Evolutionary conservation across 2,888 invertebrate species (phyloP).

Genomic region (Epinotia nisella): DNA sequence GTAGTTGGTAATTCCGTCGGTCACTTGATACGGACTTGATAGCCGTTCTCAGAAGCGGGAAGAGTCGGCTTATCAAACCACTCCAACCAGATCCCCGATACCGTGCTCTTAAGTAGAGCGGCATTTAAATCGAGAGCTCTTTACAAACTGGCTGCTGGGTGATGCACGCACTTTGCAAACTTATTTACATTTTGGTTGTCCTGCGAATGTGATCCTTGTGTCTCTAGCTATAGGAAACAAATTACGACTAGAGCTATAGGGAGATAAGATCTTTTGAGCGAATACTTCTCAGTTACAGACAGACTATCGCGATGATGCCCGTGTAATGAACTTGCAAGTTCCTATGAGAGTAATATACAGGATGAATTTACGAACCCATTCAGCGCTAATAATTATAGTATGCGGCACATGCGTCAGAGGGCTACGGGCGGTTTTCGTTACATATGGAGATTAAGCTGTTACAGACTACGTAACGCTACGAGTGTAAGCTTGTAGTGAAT

Average conservation of each 20-base stretch:
- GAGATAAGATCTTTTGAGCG: neutral
- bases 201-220: neutral
- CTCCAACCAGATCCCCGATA: slow-evolving; percentile 20
- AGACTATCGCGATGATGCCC: neutral
- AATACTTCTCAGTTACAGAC: slow-evolving; percentile 15
- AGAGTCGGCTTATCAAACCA: slow-evolving; percentile 34
- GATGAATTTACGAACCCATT: neutral
- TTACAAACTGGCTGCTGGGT: slow-evolving; percentile 12
- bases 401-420: too few relatives aligned
- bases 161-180: slow-evolving; percentile 3
- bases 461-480: too few relatives aligned
- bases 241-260: neutral
- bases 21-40: slow-evolving; percentile 25
- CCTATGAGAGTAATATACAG: neutral
- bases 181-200: neutral
- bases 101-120: neutral
- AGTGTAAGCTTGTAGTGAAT: too few relatives aligned
- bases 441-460: too few relatives aligned
- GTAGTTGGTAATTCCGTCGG: slow-evolving; percentile 34
- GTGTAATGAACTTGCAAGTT: neutral
- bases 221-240: neutral
- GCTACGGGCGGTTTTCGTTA: too few relatives aligned
- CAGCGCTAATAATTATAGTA: too few relatives aligned
- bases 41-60: slow-evolving; percentile 40
- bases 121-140: neutral